Percentiles rank a stretch among this genome's conserved stretches.
Conservation (phyloP, 2,888 invertebrate species). For the Plusia festucae region DNA sequence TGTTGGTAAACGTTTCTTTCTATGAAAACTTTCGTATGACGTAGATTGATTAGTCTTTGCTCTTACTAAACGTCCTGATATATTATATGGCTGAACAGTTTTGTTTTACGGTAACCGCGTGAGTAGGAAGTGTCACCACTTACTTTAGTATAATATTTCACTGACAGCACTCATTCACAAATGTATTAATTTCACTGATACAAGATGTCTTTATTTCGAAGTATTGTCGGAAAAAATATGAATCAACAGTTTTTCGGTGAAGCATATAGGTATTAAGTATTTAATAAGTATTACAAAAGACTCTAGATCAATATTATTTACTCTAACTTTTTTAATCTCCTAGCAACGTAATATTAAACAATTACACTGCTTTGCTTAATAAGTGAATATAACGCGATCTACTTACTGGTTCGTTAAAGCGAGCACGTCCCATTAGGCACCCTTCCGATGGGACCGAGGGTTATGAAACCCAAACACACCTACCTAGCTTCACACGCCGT, state of each 20-base stretch:
- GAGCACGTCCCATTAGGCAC: slow-evolving; percentile 55
- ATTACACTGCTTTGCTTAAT: slow-evolving; percentile 18
- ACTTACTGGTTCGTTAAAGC: slow-evolving; percentile 35
- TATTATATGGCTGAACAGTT: slow-evolving; percentile 42
- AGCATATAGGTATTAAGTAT: neutral
- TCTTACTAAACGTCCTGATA: slow-evolving; percentile 40
- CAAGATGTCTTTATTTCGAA: neutral
- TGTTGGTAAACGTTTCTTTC: slow-evolving; percentile 18
- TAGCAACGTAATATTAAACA: neutral
- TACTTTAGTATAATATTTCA: slow-evolving; percentile 39
- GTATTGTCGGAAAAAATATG: neutral
- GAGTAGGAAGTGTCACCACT: slow-evolving; percentile 42
- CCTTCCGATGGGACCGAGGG: slow-evolving; percentile 30
- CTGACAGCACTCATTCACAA: slow-evolving; percentile 16
- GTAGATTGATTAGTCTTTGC: slow-evolving; percentile 14
- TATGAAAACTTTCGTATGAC: slow-evolving; percentile 12
- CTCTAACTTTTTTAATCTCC: neutral
- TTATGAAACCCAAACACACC: slow-evolving; percentile 19
- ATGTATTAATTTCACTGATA: slow-evolving; percentile 32
- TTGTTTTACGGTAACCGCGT: slow-evolving; percentile 53
- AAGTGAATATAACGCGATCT: slow-evolving; percentile 15
- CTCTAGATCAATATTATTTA: neutral
- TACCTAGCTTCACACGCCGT: slow-evolving; percentile 22
- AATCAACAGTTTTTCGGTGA: neutral
- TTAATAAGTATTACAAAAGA: neutral